Evolutionary conservation across 2,888 invertebrate genomes (phyloP), one percentile per base, ranked within the genome.

Genomic region (Sarcophaga rosellei): DNA sequence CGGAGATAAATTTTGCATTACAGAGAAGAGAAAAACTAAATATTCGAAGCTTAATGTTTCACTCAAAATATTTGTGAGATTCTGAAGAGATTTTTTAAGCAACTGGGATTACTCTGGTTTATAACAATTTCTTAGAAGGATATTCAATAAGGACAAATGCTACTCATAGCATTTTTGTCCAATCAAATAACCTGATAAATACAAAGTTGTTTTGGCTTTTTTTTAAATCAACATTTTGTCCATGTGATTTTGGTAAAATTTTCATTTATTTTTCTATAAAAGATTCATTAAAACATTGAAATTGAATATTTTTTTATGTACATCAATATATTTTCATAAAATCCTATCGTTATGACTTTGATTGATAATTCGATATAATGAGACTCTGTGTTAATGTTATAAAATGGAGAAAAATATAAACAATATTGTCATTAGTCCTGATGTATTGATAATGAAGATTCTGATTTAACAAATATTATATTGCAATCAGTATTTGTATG

Each of bases 311-410:
- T 47, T 47, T 47, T 15, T 47, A 15, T 15, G 47, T 47, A 4
- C 35, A 6, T 35, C 6, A 5, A 35, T 6, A 35, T 66, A 66
- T 53, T 74, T 81, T 75, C 44, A 76, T 81, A 82, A 76, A 47
- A 72, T n/a, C 65, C 59, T 65, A 70, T 76, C 15, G 59, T 44
- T 76, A 47, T 72, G 72, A 66, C 72, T 66, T 83, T 83, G 78
- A 83, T 83, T 53, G 78, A 83, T 83, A 66, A 73, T 68, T 68
- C 35, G 61, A 77, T 61, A 61, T 77, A 77, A 72, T 73, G 66
- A 66, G 61, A 82, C 82, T 66, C 20, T 44, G n/a, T 44, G 20
- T 15, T 35, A 35, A 57, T 62, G 23, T 62, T 73, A 68, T 44
- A 73, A 73, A 74, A 74, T 66, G 21, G 59, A 8, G n/a, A 68